Evolutionary conservation across 2,797 vertebrate genomes (phyloP), one percentile per base, ranked within the genome.

Genomic region (Echeneis naucrates): DNA sequence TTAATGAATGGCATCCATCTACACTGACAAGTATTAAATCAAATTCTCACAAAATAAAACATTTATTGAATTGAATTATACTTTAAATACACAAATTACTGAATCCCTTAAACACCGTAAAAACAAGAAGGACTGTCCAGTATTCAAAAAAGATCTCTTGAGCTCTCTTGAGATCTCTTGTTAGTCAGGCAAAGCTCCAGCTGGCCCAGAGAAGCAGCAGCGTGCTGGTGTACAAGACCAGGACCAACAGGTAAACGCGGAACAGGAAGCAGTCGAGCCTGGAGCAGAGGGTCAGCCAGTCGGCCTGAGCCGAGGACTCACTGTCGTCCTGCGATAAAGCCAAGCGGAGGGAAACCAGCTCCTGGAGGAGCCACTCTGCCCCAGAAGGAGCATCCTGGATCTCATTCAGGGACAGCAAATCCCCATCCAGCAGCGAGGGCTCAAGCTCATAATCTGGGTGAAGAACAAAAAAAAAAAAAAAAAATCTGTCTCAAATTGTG

Each of bases 231-330:
- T 96, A 97, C 57, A 94, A 27, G 1, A 72, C 83, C 59, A 96
- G 78, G 17, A 96, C 78, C 0, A 94, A 37, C 38, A 96, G 81
- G 83, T 97, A 97, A 9, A 94, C 70, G 32, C 88, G 85, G 81
- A 97, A 97, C 57, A 97, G 90, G 53, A 95, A 78, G 7, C 53
- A 65, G 76, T 97, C 96, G 12, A 97, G 90, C 84, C 82, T 94
- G 0, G 90, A 91, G 68, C 95, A 95, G 44, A 97, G 93, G 1
- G 74, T 83, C 72, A 96, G 83, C 96, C 96, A 96, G 2, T 91
- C 88, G 0, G 78, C 81, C 62, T 94, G 93, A 60, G 82, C 87
- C 2, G 44, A 74, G 4, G 85, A 75, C 5, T 91, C 92, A 0
- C 63, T 63, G 47, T 95, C 94, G 38, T 92, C 90, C 78, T 94